Conservation (phyloP, 2,797 vertebrate genomes). For the Merluccius polli region DNA sequence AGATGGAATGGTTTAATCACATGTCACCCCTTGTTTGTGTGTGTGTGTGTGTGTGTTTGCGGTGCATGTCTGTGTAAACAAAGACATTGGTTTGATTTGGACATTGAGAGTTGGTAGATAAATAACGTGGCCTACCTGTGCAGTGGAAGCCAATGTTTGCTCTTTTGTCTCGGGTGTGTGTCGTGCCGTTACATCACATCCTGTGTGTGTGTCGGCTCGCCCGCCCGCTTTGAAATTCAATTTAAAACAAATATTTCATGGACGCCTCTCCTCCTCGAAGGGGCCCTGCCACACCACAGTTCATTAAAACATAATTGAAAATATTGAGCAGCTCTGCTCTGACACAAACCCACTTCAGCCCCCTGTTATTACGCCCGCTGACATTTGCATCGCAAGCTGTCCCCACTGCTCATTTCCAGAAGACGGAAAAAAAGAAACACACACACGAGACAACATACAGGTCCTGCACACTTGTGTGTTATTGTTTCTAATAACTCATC, state of each 20-base stretch:
- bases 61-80: slow-evolving; percentile 3
- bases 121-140: not conserved
- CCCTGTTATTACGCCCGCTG: slow-evolving; percentile 39
- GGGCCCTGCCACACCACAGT: slow-evolving; percentile 48
- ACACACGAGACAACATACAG: not conserved
- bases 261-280: slow-evolving; percentile 43
- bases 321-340: slow-evolving; percentile 53
- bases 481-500: slow-evolving; percentile 43
- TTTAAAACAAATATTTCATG: slow-evolving; percentile 47
- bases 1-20: not conserved
- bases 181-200: not conserved
- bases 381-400: slow-evolving; percentile 43
- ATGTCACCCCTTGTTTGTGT: not conserved
- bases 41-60: too few relatives aligned
- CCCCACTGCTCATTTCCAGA: not conserved
- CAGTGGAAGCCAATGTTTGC: not conserved
- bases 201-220: slow-evolving; percentile 5
- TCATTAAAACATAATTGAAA: slow-evolving; percentile 64
- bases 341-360: slow-evolving; percentile 29
- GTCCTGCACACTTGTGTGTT: slow-evolving; percentile 3
- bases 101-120: not conserved
- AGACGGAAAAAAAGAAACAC: not conserved
- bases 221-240: slow-evolving; percentile 36
- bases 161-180: not conserved
- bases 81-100: slow-evolving; percentile 2